These are phyloP conservation scores for Ceraclea dissimilis DNA, from an alignment of 2,888 invertebrate genomes.

Conservation along the genomic window DNA sequence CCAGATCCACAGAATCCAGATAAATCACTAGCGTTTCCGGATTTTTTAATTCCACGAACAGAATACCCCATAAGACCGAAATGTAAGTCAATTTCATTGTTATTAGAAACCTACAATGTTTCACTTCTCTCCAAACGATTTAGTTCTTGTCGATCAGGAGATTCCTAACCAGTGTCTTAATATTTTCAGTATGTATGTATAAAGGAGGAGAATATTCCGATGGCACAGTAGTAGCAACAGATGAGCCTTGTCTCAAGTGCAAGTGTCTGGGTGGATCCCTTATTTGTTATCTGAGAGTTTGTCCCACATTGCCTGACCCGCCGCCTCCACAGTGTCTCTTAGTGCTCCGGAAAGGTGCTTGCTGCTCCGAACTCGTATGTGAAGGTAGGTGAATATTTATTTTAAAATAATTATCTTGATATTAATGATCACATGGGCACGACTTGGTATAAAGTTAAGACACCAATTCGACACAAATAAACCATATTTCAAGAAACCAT, in stretches of 20 bases:
- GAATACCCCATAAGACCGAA: neutral
- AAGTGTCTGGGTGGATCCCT: conserved; percentile 64
- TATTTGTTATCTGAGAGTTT: conserved; percentile 69
- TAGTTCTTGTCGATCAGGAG: too few species aligned
- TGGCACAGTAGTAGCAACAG: conserved; percentile 57
- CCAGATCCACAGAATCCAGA: neutral
- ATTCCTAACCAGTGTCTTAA: too few species aligned
- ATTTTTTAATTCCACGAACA: neutral
- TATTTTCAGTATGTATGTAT: conserved; percentile 53
- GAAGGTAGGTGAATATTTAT: conserved; percentile 42
- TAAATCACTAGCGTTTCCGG: neutral
- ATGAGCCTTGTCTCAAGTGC: conserved; percentile 72
- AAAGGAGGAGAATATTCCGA: conserved; percentile 61
- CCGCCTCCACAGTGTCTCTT: conserved; percentile 67
- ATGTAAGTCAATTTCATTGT: neutral
- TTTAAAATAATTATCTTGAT: conserved; percentile 26
- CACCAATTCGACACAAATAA: too few species aligned
- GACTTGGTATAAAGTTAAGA: too few species aligned
- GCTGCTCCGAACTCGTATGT: conserved; percentile 75
- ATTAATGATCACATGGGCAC: neutral
- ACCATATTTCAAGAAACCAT: too few species aligned
- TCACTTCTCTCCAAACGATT: too few species aligned
- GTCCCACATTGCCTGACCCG: conserved; percentile 66
- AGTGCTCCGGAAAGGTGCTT: conserved; percentile 58
- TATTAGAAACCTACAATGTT: too few species aligned